phyloP scores from a whole-genome alignment of 2,113 vertebrate genomes.

The Podocnemis expansa region DNA sequence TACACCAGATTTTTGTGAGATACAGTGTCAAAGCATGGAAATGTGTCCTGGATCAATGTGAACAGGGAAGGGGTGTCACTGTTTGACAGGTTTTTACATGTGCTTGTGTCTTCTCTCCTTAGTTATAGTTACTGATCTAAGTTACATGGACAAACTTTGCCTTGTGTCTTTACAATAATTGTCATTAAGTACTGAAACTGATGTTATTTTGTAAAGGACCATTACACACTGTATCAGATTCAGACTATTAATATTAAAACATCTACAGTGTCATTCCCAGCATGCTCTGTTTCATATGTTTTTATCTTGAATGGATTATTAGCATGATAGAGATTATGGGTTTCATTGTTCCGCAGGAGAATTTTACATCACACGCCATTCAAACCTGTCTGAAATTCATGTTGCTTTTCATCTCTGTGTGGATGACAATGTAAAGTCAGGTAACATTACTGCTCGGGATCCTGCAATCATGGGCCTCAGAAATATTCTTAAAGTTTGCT shows the following conservation, averaged over 20 bases:
- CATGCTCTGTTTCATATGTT: neutral
- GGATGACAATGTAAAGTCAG: slow-evolving; percentile 93
- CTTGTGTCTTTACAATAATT: neutral
- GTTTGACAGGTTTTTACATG: neutral
- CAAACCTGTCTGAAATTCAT: slow-evolving; percentile 96
- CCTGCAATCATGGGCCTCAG: slow-evolving; percentile 97
- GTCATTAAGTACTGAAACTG: neutral
- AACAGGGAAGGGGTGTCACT: neutral
- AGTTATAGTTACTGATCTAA: neutral
- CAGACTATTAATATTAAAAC: neutral
- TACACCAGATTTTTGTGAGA: neutral
- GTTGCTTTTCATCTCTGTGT: slow-evolving; percentile 96
- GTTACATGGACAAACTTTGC: neutral
- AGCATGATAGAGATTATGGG: neutral
- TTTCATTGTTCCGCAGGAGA: slow-evolving; percentile 82
- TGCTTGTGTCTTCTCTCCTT: neutral
- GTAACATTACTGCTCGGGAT: slow-evolving; percentile 93
- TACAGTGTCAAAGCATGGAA: slow-evolving; percentile 1
- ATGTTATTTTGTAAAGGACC: neutral
- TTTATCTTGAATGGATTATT: neutral
- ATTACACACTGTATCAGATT: neutral
- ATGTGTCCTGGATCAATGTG: neutral
- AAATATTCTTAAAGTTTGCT: slow-evolving; percentile 98
- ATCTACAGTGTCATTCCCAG: neutral
- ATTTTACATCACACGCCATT: slow-evolving; percentile 96